These are phyloP conservation scores for Eueremaeus valkanovi DNA, from an alignment of 2,888 invertebrate genomes.

Conservation along the genomic window DNA sequence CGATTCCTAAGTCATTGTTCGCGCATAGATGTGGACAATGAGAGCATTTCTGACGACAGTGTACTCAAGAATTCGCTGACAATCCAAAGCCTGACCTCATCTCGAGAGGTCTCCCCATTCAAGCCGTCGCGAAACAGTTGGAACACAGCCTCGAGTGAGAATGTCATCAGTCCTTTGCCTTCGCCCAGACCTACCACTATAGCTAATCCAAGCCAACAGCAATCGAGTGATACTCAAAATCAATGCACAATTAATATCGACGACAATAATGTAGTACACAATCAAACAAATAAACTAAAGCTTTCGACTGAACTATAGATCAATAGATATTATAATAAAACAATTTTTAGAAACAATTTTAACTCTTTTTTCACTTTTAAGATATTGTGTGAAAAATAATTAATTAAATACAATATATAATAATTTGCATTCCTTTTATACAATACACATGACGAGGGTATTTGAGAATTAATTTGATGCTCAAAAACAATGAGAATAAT, in stretches of 20 bases:
- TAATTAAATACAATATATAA: too few relatives aligned
- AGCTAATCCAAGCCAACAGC: slow-evolving; percentile 39
- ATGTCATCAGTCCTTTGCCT: slow-evolving; percentile 42
- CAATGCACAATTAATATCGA: slow-evolving; percentile 35
- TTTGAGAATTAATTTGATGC: too few relatives aligned
- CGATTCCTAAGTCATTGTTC: slow-evolving; percentile 40
- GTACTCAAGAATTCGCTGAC: slow-evolving; percentile 42
- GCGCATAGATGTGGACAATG: slow-evolving; percentile 41
- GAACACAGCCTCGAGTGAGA: slow-evolving; percentile 39
- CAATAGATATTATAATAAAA: background rate
- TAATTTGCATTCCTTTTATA: too few relatives aligned
- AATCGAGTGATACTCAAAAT: slow-evolving; percentile 39
- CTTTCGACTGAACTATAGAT: slow-evolving; percentile 45
- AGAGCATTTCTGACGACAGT: slow-evolving; percentile 43
- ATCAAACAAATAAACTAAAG: slow-evolving; percentile 40
- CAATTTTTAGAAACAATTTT: too few relatives aligned
- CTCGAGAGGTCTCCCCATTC: slow-evolving; percentile 41
- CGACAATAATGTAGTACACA: background rate
- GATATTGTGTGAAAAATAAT: too few relatives aligned
- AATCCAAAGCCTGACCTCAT: slow-evolving; percentile 39
- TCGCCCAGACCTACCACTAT: slow-evolving; percentile 42
- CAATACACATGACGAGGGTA: too few relatives aligned
- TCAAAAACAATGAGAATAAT: too few relatives aligned
- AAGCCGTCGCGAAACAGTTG: slow-evolving; percentile 40
- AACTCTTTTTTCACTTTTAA: too few relatives aligned